A percentile compares a stretch with the other conserved stretches of the same genome.
Conservation (phyloP, 2,113 vertebrate species). For the Probosciger aterrimus region DNA sequence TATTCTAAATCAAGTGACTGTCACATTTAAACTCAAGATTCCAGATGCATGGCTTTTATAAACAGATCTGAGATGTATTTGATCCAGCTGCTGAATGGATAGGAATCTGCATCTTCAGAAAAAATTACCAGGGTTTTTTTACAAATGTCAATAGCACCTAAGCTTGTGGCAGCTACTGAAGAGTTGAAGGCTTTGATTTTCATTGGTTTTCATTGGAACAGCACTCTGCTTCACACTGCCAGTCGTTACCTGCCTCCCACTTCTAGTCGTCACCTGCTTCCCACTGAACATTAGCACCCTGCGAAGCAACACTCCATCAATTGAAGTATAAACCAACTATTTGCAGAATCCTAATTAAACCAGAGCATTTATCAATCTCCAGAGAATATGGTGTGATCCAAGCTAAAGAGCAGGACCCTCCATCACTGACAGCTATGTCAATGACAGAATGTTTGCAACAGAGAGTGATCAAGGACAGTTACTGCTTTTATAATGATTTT, state of each 20-base stretch:
- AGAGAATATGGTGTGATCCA: background rate
- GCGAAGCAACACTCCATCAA: background rate
- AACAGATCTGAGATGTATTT: background rate
- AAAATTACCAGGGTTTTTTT: accelerated
- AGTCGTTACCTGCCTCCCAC: background rate
- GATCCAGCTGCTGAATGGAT: background rate
- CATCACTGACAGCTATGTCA: background rate
- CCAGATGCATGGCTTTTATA: background rate
- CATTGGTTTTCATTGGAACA: background rate
- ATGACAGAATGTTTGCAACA: background rate
- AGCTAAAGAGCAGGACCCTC: background rate
- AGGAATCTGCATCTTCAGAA: background rate
- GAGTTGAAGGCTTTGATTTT: background rate
- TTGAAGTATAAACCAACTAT: background rate
- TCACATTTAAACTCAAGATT: background rate
- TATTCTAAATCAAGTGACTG: background rate
- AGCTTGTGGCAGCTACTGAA: background rate
- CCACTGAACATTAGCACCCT: background rate
- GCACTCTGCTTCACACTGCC: background rate
- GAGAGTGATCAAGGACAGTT: background rate
- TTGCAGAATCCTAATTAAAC: background rate
- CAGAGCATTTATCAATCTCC: background rate
- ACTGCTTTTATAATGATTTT: background rate
- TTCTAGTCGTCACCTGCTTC: background rate
- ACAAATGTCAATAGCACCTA: background rate